Percentiles rank a stretch among this genome's conserved stretches.
Evolutionary conservation across 2,113 vertebrate genomes (phyloP).

Genomic region (Cheirogaleus medius): DNA sequence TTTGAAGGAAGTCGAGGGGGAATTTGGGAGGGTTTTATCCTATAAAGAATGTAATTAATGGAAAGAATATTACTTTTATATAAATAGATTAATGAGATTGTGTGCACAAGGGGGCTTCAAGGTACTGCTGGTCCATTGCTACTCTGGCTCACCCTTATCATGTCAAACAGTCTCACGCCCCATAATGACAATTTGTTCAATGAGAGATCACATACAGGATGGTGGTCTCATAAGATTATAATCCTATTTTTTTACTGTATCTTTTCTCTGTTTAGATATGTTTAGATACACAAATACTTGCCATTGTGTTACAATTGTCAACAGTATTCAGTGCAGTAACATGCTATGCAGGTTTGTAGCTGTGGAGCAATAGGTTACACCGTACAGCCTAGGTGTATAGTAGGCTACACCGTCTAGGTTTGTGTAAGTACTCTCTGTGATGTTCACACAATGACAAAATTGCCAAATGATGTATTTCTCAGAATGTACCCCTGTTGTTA

Average conservation of each 20-base stretch:
- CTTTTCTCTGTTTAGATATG: neutral
- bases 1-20: neutral
- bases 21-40: neutral
- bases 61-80: neutral
- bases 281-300: neutral
- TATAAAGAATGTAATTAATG: neutral
- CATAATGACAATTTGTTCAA: neutral
- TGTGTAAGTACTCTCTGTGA: neutral
- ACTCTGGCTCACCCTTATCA: neutral
- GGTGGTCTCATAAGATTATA: neutral
- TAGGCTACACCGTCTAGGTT: neutral
- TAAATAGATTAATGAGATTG: neutral
- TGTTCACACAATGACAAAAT: neutral
- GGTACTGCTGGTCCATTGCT: neutral
- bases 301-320: neutral
- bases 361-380: neutral
- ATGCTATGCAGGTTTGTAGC: neutral
- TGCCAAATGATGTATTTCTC: neutral
- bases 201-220: neutral
- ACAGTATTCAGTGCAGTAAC: neutral
- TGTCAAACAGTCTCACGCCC: fast-evolving
- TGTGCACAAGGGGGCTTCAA: neutral
- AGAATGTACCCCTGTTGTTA: neutral
- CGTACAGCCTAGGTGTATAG: neutral
- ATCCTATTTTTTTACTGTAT: neutral